Evolutionary conservation across 2,797 vertebrate species (phyloP).

Genomic region (Mergus octosetaceus): DNA sequence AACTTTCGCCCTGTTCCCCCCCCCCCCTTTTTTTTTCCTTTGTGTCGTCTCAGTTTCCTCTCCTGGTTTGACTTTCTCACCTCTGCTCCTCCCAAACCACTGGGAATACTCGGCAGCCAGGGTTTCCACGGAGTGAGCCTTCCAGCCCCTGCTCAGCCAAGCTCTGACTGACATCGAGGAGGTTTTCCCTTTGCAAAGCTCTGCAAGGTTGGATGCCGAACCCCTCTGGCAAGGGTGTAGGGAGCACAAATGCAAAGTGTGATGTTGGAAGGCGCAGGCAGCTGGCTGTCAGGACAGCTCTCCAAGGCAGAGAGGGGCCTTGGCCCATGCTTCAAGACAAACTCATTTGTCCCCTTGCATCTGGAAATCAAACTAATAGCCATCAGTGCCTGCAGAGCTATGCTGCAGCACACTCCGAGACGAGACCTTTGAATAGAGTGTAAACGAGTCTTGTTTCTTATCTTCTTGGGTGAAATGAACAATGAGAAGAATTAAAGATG

Average conservation of each 20-base stretch:
- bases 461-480: background rate
- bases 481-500: background rate
- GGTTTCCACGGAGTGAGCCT: conserved; percentile 22
- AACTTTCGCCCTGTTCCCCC: background rate
- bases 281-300: background rate
- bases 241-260: background rate
- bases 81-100: conserved; percentile 52
- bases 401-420: background rate
- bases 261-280: background rate
- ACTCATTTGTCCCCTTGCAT: conserved; percentile 10
- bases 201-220: background rate
- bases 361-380: background rate
- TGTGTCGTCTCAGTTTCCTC: background rate
- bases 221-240: background rate
- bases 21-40: background rate
- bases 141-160: background rate
- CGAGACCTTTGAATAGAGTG: background rate
- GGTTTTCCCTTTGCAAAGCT: conserved; percentile 28
- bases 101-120: conserved; percentile 24
- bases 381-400: background rate
- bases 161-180: background rate
- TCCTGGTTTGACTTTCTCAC: conserved; percentile 33
- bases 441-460: background rate
- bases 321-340: background rate
- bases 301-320: background rate